Percentiles rank a stretch among this genome's conserved stretches.
These are phyloP conservation scores for Archips crataeganus DNA, from an alignment of 2,888 invertebrate genomes.

Conservation along the genomic window DNA sequence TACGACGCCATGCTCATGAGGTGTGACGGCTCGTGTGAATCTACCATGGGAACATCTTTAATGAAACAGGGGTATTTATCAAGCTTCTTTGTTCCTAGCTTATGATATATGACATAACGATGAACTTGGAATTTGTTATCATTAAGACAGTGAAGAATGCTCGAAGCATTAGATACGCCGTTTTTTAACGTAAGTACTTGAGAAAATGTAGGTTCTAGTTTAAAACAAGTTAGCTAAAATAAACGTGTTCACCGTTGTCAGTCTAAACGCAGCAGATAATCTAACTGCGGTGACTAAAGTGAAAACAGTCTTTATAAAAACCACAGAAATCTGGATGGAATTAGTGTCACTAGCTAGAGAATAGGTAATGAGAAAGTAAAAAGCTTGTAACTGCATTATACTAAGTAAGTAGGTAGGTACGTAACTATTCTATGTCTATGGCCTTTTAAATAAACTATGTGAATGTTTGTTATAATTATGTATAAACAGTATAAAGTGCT, in stretches of 20 bases:
- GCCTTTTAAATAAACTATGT: slow-evolving; percentile 14
- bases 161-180: slow-evolving; percentile 6
- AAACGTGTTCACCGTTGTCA: background rate
- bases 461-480: background rate
- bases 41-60: slow-evolving; percentile 70
- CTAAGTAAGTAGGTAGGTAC: slow-evolving; percentile 21
- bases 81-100: slow-evolving; percentile 42
- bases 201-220: background rate
- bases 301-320: slow-evolving; percentile 31
- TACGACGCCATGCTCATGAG: slow-evolving; percentile 63
- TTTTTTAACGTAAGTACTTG: slow-evolving; percentile 1
- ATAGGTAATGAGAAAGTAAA: slow-evolving; percentile 23
- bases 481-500: background rate
- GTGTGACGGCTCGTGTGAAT: slow-evolving; percentile 81
- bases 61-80: slow-evolving; percentile 50
- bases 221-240: background rate
- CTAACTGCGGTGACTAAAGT: slow-evolving; percentile 36
- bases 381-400: slow-evolving; percentile 20
- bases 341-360: slow-evolving; percentile 14
- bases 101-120: slow-evolving; percentile 32
- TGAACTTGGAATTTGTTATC: slow-evolving; percentile 39
- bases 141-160: slow-evolving; percentile 3
- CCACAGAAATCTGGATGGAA: slow-evolving; percentile 36
- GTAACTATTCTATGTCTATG: slow-evolving; percentile 19
- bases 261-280: background rate